phyloP scores from a whole-genome alignment of 2,888 invertebrate species.

The Drosophila anomelani region DNA sequence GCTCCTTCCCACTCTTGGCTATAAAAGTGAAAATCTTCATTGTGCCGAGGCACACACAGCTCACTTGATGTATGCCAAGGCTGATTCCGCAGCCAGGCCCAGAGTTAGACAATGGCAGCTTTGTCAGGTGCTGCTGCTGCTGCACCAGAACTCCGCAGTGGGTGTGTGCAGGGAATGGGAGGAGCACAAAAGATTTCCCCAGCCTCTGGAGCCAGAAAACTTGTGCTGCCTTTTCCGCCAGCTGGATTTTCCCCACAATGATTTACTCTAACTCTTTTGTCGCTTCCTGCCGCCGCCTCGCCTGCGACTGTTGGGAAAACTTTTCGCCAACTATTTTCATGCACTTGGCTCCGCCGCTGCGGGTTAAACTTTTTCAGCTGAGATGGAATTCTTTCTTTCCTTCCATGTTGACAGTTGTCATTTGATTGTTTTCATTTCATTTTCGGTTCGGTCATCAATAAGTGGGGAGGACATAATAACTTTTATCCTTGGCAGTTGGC shows the following conservation, averaged over 20 bases:
- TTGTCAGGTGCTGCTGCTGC: slow-evolving; percentile 35
- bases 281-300: slow-evolving; percentile 18
- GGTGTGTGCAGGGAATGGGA: slow-evolving; percentile 3
- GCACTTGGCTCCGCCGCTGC: slow-evolving; percentile 32
- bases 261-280: slow-evolving; percentile 39
- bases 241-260: slow-evolving; percentile 39
- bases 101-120: slow-evolving; percentile 16
- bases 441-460: slow-evolving; percentile 68
- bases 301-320: slow-evolving; percentile 38
- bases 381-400: slow-evolving; percentile 29
- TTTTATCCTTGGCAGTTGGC: slow-evolving; percentile 18
- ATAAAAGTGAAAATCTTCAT: slow-evolving; percentile 24
- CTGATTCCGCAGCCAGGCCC: slow-evolving; percentile 18
- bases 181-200: slow-evolving; percentile 31
- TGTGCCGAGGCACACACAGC: slow-evolving; percentile 7
- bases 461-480: slow-evolving; percentile 50
- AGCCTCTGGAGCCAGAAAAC: slow-evolving; percentile 23
- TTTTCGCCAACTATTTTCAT: slow-evolving; percentile 48
- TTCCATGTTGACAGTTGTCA: slow-evolving; percentile 66
- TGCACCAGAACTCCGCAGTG: slow-evolving; percentile 1
- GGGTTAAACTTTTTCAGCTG: slow-evolving; percentile 46
- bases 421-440: slow-evolving; percentile 78
- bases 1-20: not conserved
- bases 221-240: slow-evolving; percentile 32
- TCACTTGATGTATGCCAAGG: slow-evolving; percentile 30